A percentile compares a stretch with the other conserved stretches of the same genome.
These are phyloP conservation scores for Panonychus citri DNA, from an alignment of 1,140 invertebrate genomes.

Conservation along the genomic window DNA sequence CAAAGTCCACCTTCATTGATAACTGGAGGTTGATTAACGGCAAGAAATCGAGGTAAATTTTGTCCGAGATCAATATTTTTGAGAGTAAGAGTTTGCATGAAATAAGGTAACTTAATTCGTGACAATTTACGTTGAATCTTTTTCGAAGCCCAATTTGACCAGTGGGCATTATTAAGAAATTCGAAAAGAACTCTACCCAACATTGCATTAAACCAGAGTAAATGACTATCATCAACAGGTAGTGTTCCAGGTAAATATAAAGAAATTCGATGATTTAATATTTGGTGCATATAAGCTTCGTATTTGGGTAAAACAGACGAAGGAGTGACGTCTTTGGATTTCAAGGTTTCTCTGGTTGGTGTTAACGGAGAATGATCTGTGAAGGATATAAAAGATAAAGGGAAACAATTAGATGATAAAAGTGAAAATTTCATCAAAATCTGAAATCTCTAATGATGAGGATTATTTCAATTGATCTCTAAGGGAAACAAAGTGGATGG, in stretches of 20 bases:
- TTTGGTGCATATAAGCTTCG: constrained; percentile 3
- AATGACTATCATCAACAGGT: neutral
- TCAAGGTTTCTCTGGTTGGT: neutral
- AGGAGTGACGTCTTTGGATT: neutral
- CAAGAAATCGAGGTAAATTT: constrained; percentile 46
- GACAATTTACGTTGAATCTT: constrained; percentile 64
- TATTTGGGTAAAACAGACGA: neutral
- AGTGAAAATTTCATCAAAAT: too few species aligned
- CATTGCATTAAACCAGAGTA: constrained; percentile 46
- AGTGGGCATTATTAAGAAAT: constrained; percentile 38
- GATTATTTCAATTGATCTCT: too few species aligned
- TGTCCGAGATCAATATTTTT: constrained; percentile 50
- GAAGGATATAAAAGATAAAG: too few species aligned
- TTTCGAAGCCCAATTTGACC: constrained; percentile 32
- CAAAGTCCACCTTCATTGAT: constrained; percentile 70
- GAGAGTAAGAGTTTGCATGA: constrained; percentile 57
- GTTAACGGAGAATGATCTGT: neutral
- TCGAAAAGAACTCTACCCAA: constrained; percentile 52
- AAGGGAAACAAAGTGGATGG: too few species aligned
- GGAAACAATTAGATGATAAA: too few species aligned
- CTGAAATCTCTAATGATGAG: too few species aligned
- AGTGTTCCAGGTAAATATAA: neutral
- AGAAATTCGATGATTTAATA: neutral
- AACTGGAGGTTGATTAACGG: constrained; percentile 38
- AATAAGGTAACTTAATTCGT: constrained; percentile 62